phyloP scores from a whole-genome alignment of 2,888 invertebrate genomes.

The Agrochola macilenta region DNA sequence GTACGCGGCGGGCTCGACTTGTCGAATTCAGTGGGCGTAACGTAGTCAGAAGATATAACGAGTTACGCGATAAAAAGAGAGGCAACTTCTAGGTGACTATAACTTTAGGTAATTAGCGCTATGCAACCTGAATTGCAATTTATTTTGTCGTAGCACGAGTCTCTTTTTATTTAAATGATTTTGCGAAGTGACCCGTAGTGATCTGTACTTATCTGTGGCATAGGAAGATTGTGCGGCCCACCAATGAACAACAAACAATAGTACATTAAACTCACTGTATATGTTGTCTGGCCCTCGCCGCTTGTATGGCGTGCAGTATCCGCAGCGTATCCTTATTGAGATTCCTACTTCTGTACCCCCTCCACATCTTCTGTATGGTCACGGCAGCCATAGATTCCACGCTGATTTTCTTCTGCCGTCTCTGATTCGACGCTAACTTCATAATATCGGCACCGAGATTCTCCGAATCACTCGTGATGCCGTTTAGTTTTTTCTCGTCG shows the following conservation, averaged over 20 bases:
- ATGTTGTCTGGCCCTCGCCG: conserved; percentile 95
- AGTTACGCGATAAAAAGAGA: no score
- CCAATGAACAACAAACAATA: neutral
- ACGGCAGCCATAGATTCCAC: conserved; percentile 91
- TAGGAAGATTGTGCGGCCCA: neutral
- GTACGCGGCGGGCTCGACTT: no score
- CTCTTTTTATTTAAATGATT: no score
- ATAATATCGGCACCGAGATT: conserved; percentile 81
- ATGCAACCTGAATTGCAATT: no score
- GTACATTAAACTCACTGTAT: conserved; percentile 92
- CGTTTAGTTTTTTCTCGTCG: conserved; percentile 80
- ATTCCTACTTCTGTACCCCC: conserved; percentile 95
- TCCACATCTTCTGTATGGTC: conserved; percentile 96
- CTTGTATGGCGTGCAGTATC: conserved; percentile 92
- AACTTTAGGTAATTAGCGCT: no score
- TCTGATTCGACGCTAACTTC: conserved; percentile 84
- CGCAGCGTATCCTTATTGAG: conserved; percentile 92
- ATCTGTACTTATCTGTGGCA: no score
- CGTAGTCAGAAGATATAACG: no score
- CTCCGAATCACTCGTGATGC: conserved; percentile 73
- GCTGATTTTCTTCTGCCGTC: conserved; percentile 84
- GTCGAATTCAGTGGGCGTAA: no score
- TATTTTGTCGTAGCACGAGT: no score
- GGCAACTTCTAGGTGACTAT: no score
- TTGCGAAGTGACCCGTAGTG: no score